phyloP scores from a whole-genome alignment of 2,797 vertebrate species.

The Benthosema pterotum region DNA sequence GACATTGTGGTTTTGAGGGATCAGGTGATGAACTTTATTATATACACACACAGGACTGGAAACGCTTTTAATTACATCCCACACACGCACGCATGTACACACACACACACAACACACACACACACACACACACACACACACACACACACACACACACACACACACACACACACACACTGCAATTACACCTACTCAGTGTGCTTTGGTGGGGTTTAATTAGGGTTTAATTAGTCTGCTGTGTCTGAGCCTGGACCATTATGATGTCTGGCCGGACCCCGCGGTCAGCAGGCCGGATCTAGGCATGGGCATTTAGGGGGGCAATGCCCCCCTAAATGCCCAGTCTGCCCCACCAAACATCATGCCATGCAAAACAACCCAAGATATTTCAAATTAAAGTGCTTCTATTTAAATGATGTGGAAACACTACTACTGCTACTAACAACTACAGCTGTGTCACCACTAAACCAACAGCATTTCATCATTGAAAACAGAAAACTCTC shows the following conservation, averaged over 20 bases:
- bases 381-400: no score
- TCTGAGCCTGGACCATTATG: slow-evolving; percentile 71
- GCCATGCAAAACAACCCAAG: no score
- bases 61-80: slow-evolving; percentile 59
- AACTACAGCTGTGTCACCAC: no score
- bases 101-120: slow-evolving; percentile 50
- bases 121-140: slow-evolving; percentile 24
- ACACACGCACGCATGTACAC: slow-evolving; percentile 1
- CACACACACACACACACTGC: slow-evolving; percentile 30
- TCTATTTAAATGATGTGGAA: no score
- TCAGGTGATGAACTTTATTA: slow-evolving; percentile 73
- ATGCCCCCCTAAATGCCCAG: no score
- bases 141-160: slow-evolving; percentile 8
- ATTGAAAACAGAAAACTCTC: no score
- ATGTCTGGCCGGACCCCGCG: slow-evolving; percentile 54
- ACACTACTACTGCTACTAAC: no score
- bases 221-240: slow-evolving; percentile 71
- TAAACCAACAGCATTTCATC: no score
- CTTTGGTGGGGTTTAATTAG: slow-evolving; percentile 74
- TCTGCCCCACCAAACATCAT: no score
- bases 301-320: no score
- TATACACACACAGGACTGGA: slow-evolving; percentile 38
- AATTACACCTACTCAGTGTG: slow-evolving; percentile 56
- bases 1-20: slow-evolving; percentile 39
- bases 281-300: slow-evolving; percentile 40